Percentiles rank a stretch among this genome's conserved stretches.
Conservation (phyloP, 2,888 invertebrate species). For the Bellardia pandia region DNA sequence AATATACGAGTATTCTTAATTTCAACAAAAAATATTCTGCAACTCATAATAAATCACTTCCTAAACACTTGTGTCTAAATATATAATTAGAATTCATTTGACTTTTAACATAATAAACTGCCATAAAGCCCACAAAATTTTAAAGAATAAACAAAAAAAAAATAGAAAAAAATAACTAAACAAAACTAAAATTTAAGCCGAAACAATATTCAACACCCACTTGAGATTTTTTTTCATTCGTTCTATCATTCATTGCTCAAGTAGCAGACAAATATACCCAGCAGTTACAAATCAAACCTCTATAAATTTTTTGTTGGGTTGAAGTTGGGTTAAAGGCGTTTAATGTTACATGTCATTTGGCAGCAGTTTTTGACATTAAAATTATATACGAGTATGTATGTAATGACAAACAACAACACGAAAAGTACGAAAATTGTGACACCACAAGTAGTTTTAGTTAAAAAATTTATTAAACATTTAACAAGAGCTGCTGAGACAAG, state of each 20-base stretch:
- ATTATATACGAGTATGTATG: not conserved
- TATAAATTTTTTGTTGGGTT: slow-evolving; percentile 29
- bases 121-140: slow-evolving; percentile 38
- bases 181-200: slow-evolving; percentile 45
- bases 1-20: slow-evolving; percentile 3
- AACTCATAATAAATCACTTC: slow-evolving; percentile 49
- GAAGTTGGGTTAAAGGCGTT: slow-evolving; percentile 58
- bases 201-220: slow-evolving; percentile 76
- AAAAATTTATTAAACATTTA: slow-evolving; percentile 30
- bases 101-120: slow-evolving; percentile 33
- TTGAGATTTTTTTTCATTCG: slow-evolving; percentile 72
- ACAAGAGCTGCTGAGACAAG: slow-evolving; percentile 29
- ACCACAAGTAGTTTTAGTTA: slow-evolving; percentile 60
- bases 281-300: slow-evolving; percentile 38
- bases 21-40: slow-evolving; percentile 60
- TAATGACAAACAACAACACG: not conserved
- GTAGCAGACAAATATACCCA: slow-evolving; percentile 22
- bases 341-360: slow-evolving; percentile 69
- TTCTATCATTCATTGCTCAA: slow-evolving; percentile 34
- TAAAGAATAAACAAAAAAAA: slow-evolving; percentile 9
- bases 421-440: slow-evolving; percentile 50
- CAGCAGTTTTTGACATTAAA: slow-evolving; percentile 67
- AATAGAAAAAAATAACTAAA: slow-evolving; percentile 21
- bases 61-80: slow-evolving; percentile 36
- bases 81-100: slow-evolving; percentile 53